Evolutionary conservation across 2,113 vertebrate genomes (phyloP).

Genomic region (Triplophysa dalaica): DNA sequence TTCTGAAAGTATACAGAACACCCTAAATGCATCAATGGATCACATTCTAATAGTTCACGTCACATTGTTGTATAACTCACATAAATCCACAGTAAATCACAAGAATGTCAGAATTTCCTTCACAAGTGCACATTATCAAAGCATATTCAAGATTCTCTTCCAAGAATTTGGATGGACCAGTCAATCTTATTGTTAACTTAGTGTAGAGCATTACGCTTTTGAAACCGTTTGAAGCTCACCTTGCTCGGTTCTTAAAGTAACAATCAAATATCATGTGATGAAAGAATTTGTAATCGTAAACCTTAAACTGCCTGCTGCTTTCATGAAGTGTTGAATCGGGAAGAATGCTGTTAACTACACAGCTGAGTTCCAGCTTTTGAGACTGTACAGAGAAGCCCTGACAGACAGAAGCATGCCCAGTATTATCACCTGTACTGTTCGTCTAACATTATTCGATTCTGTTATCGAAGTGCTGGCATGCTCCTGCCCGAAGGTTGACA

Average conservation of each 20-base stretch:
- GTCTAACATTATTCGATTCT: constrained; percentile 24
- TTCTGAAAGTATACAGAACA: constrained; percentile 15
- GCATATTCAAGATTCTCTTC: not conserved
- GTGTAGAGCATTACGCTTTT: constrained; percentile 21
- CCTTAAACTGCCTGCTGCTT: constrained; percentile 38
- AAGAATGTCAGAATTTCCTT: not conserved
- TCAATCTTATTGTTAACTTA: constrained; percentile 32
- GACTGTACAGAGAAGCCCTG: not conserved
- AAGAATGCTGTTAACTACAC: constrained; percentile 39
- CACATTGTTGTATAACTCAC: constrained; percentile 7
- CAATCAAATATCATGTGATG: constrained; percentile 27
- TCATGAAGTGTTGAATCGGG: constrained; percentile 5
- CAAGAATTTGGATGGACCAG: not conserved
- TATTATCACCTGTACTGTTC: constrained; percentile 35
- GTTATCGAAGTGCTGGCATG: not conserved
- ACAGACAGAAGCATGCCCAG: constrained; percentile 49
- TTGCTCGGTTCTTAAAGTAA: constrained; percentile 16
- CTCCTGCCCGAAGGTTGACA: constrained; percentile 11
- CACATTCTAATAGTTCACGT: constrained; percentile 13
- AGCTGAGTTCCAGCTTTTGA: not conserved
- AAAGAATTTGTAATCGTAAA: constrained; percentile 21
- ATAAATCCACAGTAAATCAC: not conserved
- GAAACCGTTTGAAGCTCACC: constrained; percentile 3
- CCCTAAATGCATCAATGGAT: constrained; percentile 22
- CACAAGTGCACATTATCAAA: not conserved